Evolutionary conservation across 30 jellyfish, hydroid and myxozoan genomes (phyloP).

Genomic region (Turritopsis rubra): DNA sequence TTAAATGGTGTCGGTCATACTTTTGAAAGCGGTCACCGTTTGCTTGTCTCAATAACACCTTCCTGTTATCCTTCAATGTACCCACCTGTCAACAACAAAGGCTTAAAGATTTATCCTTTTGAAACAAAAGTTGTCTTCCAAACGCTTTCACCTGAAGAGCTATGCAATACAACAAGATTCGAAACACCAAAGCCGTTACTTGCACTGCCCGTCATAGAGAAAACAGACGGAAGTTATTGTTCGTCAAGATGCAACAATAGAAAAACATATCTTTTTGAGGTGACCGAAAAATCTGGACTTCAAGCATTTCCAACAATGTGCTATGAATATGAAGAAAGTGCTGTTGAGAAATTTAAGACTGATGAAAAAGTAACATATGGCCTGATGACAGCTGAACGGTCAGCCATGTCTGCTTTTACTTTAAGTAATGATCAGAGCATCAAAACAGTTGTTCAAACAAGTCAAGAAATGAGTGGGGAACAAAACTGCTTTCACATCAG

Average conservation of each 20-base stretch:
- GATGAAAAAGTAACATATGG: constrained; percentile 26
- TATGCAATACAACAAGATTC: neutral
- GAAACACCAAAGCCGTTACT: constrained; percentile 10
- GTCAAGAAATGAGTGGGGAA: neutral
- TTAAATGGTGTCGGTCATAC: constrained; percentile 15
- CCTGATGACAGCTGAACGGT: constrained; percentile 3
- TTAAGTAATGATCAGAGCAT: neutral
- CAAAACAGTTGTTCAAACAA: constrained; percentile 1
- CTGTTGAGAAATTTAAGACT: constrained; percentile 19
- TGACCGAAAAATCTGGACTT: constrained; percentile 4
- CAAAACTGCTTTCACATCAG: constrained; percentile 3
- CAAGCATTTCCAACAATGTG: neutral
- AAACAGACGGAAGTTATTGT: neutral
- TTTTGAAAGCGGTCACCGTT: constrained; percentile 11
- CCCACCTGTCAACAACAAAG: constrained; percentile 23
- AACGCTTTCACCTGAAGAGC: constrained; percentile 4
- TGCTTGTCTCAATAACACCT: constrained; percentile 27
- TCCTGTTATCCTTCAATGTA: constrained; percentile 22
- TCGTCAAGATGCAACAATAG: neutral
- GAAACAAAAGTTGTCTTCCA: constrained; percentile 3
- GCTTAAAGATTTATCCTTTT: constrained; percentile 20
- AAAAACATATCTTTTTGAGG: neutral
- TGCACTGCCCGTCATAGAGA: neutral
- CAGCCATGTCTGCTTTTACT: constrained; percentile 5
- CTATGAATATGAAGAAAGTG: neutral